A percentile compares a stretch with the other conserved stretches of the same genome.
phyloP scores from a whole-genome alignment of 2,113 vertebrate genomes.

The Emydura subglobosa region DNA sequence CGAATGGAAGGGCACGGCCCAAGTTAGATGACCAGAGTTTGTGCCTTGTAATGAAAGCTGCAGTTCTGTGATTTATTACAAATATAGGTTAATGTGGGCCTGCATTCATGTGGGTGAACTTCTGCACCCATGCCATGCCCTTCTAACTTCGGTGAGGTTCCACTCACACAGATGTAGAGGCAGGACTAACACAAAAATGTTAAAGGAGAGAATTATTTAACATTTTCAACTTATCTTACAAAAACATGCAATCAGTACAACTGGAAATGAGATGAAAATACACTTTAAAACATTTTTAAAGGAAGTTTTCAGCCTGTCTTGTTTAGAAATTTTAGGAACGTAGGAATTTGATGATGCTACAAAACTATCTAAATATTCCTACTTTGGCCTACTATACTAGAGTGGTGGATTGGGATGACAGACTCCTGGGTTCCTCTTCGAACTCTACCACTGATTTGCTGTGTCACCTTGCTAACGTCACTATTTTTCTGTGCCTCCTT shows the following conservation, averaged over 20 bases:
- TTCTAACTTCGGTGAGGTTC: neutral
- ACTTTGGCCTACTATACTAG: neutral
- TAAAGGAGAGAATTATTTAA: neutral
- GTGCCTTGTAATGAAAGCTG: neutral
- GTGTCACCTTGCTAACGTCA: neutral
- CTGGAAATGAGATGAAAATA: neutral
- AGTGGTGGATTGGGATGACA: neutral
- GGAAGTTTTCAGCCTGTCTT: neutral
- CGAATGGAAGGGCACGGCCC: rapidly evolving
- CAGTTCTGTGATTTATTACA: rapidly evolving
- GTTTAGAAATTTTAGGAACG: neutral
- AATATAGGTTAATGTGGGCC: too few species aligned
- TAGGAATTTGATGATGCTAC: neutral
- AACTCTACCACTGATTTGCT: neutral
- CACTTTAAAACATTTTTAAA: neutral
- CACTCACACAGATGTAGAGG: neutral
- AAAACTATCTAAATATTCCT: neutral
- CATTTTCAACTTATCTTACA: neutral
- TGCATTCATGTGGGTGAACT: neutral
- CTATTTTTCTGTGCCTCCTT: neutral
- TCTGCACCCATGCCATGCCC: neutral
- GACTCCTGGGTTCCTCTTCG: rapidly evolving
- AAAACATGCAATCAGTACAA: neutral
- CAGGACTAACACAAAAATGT: neutral
- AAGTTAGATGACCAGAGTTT: neutral